Percentiles rank a stretch among this genome's conserved stretches.
These are phyloP conservation scores for Carcharodon carcharias DNA, from an alignment of 2,797 vertebrate species.

Conservation along the genomic window DNA sequence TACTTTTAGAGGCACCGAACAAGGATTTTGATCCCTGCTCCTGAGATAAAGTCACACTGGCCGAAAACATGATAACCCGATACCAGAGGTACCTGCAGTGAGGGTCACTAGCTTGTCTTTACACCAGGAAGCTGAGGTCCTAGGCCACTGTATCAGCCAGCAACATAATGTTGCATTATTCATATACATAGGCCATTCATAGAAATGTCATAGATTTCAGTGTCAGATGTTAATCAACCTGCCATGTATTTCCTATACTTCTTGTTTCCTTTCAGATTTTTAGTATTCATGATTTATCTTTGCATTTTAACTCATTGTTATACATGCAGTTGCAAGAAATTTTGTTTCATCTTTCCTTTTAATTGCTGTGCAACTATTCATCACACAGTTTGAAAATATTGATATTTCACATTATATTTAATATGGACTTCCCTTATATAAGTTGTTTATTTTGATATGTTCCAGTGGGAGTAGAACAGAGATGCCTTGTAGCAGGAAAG, in stretches of 20 bases:
- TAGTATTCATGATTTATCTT: neutral
- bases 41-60: neutral
- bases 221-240: constrained; percentile 6
- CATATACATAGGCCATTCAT: neutral
- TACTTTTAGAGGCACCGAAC: neutral
- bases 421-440: neutral
- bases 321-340: neutral
- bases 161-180: neutral
- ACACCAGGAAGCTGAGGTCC: neutral
- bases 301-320: neutral
- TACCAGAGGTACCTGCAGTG: neutral
- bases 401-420: neutral
- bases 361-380: neutral
- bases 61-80: neutral
- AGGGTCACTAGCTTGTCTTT: neutral
- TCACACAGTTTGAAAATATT: neutral
- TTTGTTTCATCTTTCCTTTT: neutral
- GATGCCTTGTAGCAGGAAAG: neutral
- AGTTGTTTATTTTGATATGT: neutral
- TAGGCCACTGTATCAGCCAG: neutral
- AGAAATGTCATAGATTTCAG: neutral
- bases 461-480: neutral
- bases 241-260: neutral
- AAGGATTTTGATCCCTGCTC: neutral
- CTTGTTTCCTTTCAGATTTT: neutral